Evolutionary conservation across 2,113 vertebrate genomes (phyloP).

Genomic region (Verasper variegatus): DNA sequence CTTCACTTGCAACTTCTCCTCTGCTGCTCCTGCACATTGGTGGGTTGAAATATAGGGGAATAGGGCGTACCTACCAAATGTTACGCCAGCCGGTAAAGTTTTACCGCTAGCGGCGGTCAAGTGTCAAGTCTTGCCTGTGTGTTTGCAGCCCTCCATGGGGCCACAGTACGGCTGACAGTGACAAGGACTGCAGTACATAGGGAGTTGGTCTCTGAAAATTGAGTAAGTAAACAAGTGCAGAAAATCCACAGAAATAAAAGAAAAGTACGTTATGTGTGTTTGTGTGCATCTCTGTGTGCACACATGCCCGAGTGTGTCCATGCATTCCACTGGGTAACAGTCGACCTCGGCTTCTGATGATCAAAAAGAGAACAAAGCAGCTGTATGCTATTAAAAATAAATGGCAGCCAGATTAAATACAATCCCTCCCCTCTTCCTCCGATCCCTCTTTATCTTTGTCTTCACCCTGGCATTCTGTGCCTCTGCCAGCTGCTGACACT

Average conservation of each 20-base stretch:
- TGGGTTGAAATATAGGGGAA: background rate
- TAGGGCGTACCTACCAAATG: background rate
- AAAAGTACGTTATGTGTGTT: conserved; percentile 9
- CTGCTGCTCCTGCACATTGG: conserved; percentile 15
- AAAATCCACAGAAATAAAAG: background rate
- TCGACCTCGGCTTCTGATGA: conserved; percentile 79
- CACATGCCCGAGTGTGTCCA: conserved; percentile 14
- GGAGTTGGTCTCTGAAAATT: background rate
- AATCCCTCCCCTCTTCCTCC: conserved; percentile 60
- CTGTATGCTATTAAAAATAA: conserved; percentile 83
- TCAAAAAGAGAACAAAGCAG: conserved; percentile 81
- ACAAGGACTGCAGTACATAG: conserved; percentile 4
- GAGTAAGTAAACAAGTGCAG: background rate
- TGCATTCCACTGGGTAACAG: conserved; percentile 53
- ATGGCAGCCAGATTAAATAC: conserved; percentile 78
- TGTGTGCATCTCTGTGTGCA: no score
- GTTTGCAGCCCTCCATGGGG: conserved; percentile 11
- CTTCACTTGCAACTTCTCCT: background rate
- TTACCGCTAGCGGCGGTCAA: conserved; percentile 9
- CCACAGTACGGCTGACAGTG: background rate
- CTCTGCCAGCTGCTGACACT: conserved; percentile 75
- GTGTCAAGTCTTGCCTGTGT: conserved; percentile 18
- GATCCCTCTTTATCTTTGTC: conserved; percentile 69
- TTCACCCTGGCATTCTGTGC: conserved; percentile 58
- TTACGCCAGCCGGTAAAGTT: background rate